These are phyloP conservation scores for Himantopus leucocephalus DNA, from an alignment of 2,113 vertebrate genomes.

Conservation along the genomic window DNA sequence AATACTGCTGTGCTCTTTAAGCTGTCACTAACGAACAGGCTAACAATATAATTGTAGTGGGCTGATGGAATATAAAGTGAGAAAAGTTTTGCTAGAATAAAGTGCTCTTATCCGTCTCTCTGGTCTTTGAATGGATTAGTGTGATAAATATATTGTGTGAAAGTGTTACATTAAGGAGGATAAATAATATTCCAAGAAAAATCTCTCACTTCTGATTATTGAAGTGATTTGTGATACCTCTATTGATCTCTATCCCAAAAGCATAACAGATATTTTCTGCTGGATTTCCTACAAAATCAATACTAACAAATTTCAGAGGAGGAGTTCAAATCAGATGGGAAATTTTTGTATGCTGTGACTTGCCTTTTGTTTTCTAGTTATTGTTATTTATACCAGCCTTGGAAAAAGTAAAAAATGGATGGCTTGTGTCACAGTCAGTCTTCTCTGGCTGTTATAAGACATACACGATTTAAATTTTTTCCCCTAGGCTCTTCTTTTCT, in stretches of 20 bases:
- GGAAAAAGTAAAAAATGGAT: neutral
- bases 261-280: neutral
- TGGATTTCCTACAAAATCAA: neutral
- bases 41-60: neutral
- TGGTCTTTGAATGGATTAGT: neutral
- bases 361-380: neutral
- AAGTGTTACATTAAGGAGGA: neutral
- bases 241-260: constrained; percentile 11
- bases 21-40: neutral
- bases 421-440: neutral
- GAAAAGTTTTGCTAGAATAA: neutral
- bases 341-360: neutral
- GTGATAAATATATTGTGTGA: neutral
- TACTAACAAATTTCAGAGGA: constrained; percentile 16
- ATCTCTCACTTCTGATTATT: neutral
- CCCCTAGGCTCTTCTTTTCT: neutral
- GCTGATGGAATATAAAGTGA: neutral
- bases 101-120: neutral
- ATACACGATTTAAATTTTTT: neutral
- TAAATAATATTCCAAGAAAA: constrained; percentile 17
- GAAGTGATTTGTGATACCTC: neutral
- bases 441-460: neutral
- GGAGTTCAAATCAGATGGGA: neutral
- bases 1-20: constrained; percentile 22
- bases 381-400: neutral